These are phyloP conservation scores for Smithornis capensis DNA, from an alignment of 2,113 vertebrate genomes.

Conservation along the genomic window DNA sequence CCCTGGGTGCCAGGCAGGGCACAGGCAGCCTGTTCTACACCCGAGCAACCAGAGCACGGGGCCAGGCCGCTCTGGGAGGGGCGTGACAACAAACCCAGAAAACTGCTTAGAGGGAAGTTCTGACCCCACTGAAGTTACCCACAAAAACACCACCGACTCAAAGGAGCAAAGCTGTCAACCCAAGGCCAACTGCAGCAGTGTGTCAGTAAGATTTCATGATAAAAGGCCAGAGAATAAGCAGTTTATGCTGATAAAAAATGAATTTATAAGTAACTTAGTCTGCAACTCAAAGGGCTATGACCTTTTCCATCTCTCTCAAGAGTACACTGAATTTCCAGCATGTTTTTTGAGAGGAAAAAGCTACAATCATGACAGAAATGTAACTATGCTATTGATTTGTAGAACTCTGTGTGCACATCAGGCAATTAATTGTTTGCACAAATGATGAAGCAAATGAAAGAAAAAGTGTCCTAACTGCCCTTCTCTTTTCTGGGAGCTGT, in stretches of 20 bases:
- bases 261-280: neutral
- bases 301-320: neutral
- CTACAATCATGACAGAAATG: neutral
- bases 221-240: neutral
- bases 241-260: slow-evolving; percentile 6
- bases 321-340: neutral
- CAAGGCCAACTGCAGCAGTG: neutral
- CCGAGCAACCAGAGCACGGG: neutral
- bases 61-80: neutral
- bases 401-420: neutral
- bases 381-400: neutral
- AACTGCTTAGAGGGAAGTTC: neutral
- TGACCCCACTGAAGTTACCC: neutral
- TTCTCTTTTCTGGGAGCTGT: neutral
- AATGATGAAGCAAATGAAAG: neutral
- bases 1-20: accelerated
- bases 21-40: neutral
- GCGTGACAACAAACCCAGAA: neutral
- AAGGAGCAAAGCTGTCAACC: neutral
- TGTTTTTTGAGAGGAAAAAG: neutral
- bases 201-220: neutral
- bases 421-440: neutral
- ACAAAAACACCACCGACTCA: neutral
- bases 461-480: neutral
- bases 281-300: neutral